Evolutionary conservation across 2,797 vertebrate genomes (phyloP).

Genomic region (Pantherophis vulpinus): DNA sequence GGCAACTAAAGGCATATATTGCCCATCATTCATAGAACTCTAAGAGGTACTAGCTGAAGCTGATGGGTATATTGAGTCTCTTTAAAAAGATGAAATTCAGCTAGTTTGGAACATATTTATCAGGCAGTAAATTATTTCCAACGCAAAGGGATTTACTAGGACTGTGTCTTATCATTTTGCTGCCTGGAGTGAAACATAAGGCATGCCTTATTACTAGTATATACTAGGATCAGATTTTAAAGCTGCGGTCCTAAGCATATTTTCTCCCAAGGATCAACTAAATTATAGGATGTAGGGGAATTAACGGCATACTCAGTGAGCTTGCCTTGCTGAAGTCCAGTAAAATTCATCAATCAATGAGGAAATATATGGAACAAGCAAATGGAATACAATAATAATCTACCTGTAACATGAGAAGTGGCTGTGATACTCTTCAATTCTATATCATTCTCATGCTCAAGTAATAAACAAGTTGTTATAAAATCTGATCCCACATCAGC

Average conservation of each 20-base stretch:
- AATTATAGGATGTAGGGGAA: neutral
- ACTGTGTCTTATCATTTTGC: neutral
- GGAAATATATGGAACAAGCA: neutral
- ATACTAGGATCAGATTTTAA: neutral
- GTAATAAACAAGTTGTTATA: neutral
- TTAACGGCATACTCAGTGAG: neutral
- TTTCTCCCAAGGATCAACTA: neutral
- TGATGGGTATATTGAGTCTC: neutral
- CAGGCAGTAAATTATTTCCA: neutral
- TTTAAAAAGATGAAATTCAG: neutral
- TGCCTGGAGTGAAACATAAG: neutral
- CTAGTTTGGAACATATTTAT: neutral
- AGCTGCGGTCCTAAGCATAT: neutral
- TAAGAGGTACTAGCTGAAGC: neutral
- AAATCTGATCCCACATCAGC: neutral
- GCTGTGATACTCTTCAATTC: neutral
- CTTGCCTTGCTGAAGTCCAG: neutral
- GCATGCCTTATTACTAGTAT: neutral
- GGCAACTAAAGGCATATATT: neutral
- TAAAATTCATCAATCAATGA: neutral
- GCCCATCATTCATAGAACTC: neutral
- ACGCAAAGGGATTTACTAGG: neutral
- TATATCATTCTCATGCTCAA: neutral
- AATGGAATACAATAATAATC: neutral
- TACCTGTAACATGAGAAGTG: neutral